Evolutionary conservation across 2,113 vertebrate genomes (phyloP), one percentile per base, ranked within the genome.

Genomic region (Sorex fumeus): DNA sequence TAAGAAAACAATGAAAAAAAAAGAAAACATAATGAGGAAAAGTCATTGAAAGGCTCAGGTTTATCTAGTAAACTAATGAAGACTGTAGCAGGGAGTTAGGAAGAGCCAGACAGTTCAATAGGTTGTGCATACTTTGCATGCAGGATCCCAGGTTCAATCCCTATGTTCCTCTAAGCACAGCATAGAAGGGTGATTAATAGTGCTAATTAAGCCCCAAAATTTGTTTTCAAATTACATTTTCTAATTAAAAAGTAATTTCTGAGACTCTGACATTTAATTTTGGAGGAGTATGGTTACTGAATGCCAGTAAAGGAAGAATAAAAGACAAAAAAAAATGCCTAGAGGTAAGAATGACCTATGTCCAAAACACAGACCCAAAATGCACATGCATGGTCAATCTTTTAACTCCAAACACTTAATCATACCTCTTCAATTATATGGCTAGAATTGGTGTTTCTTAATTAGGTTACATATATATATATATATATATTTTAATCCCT

Each of bases 161-260:
- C 47, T 50, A 50, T 13, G 47, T 10, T 50, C 47, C 47, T 50
- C 47, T 50, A 13, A 50, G 47, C 47, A 50, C 47, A 50, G 47
- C 47, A 10, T 50, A 50, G 47, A 50, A 50, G 47, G 21, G 84
- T 16, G 47, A 32, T 18, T 57, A 81, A 53, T 64, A 32, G 64
- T 43, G 40, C 18, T 47, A 62, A 1, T 71, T 21, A 64, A 62
- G 45, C 36, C 74, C 45, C 27, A 80, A 12, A 50, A 50, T 13
- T 13, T 50, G 47, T 50, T 50, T 50, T 50, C 47, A 50, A 50
- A 50, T 50, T 50, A 50, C 9, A 50, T 9, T 50, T 13, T 50
- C 47, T 62, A 81, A 67, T 32, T 50, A 66, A 86, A 67, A 91
- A 74, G 19, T 62, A 53, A 60, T 36, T 78, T 87, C 36, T n/a